These are phyloP conservation scores for Yoshiicerus persimilis DNA, from an alignment of 1,140 invertebrate species.

Conservation along the genomic window DNA sequence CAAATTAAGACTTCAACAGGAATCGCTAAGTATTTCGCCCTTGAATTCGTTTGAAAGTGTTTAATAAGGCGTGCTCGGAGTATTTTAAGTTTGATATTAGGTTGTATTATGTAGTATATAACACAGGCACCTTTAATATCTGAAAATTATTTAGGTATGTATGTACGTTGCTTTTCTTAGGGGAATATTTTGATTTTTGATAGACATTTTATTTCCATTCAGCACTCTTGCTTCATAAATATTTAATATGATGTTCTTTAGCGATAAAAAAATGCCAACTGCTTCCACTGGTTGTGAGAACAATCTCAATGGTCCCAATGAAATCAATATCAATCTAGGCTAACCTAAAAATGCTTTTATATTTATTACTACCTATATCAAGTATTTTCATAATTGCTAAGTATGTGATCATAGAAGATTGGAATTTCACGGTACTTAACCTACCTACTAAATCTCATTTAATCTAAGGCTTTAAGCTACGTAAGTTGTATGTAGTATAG, in stretches of 20 bases:
- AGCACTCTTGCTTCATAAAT: background rate
- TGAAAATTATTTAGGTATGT: background rate
- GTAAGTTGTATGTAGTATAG: too few relatives aligned
- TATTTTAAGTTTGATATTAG: background rate
- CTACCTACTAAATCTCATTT: too few relatives aligned
- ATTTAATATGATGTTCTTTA: background rate
- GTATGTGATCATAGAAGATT: too few relatives aligned
- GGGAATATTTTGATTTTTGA: too few relatives aligned
- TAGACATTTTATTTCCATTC: background rate
- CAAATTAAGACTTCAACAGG: background rate
- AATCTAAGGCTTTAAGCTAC: too few relatives aligned
- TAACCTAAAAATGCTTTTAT: background rate
- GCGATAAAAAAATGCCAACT: background rate
- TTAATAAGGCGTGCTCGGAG: background rate
- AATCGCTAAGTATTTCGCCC: background rate
- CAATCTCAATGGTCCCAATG: background rate
- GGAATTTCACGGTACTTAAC: too few relatives aligned
- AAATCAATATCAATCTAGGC: background rate
- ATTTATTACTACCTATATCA: too few relatives aligned
- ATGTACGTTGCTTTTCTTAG: background rate
- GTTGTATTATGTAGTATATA: background rate
- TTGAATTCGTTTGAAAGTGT: background rate
- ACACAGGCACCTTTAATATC: background rate
- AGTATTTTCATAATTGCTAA: too few relatives aligned
- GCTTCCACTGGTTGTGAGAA: background rate